A percentile compares a stretch with the other conserved stretches of the same genome.
Evolutionary conservation across 1,140 invertebrate species (phyloP).

Genomic region (Hypothenemus hampei): DNA sequence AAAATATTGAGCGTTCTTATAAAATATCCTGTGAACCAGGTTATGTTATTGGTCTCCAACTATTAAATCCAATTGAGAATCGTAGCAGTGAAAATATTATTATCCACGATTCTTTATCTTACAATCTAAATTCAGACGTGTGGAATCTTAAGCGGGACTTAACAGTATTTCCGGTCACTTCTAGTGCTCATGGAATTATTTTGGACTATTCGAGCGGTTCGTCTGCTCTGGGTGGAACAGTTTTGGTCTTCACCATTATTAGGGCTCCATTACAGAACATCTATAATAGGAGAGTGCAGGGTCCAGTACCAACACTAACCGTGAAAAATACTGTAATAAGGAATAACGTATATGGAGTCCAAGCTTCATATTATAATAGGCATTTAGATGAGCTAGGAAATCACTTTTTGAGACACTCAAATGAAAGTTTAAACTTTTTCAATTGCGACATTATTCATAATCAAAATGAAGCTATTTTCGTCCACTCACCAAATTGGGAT

Average conservation of each 20-base stretch:
- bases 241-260: conserved; percentile 77
- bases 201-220: conserved; percentile 77
- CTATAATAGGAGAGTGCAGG: conserved; percentile 64
- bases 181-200: conserved; percentile 75
- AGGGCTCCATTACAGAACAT: conserved; percentile 64
- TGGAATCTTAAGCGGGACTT: conserved; percentile 80
- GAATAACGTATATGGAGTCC: conserved; percentile 75
- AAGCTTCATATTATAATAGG: conserved; percentile 84
- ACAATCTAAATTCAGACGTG: conserved; percentile 53
- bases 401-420: conserved; percentile 79
- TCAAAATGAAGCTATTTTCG: conserved; percentile 69
- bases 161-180: conserved; percentile 80
- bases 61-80: conserved; percentile 83
- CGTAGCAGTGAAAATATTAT: conserved; percentile 76
- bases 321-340: conserved; percentile 69
- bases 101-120: conserved; percentile 68
- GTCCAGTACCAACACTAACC: conserved; percentile 68
- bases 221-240: conserved; percentile 71
- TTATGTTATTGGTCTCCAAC: conserved; percentile 73
- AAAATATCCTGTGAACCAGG: conserved; percentile 51
- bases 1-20: conserved; percentile 46
- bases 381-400: conserved; percentile 78
- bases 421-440: conserved; percentile 77
- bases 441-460: conserved; percentile 78
- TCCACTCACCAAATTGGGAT: conserved; percentile 81